Base-by-base conservation (phyloP, 2,888 invertebrate species). In the Hymenopus coronatus region DNA sequence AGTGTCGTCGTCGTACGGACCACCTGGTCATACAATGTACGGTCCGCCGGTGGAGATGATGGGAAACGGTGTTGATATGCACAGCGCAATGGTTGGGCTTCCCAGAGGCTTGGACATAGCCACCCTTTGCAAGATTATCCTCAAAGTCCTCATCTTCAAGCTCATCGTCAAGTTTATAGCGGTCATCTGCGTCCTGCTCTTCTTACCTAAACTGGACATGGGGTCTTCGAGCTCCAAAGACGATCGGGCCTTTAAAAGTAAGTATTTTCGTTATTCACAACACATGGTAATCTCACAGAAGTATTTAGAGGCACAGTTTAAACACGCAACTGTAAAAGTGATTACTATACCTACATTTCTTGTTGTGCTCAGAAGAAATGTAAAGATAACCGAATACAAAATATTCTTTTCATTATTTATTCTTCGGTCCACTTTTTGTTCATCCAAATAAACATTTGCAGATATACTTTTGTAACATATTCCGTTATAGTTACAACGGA, bases 121-220 rank as follows among this genome's bases (percentile, higher is more conserved):
- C 33, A 90, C 91, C 7, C 84, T 91, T n/a, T 90, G 91, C 40
- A 97, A 97, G 93, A 95, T 97, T 89, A 92, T 97, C 89, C 93
- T 97, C 81, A 97, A 97, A 92, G 92, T 97, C 88, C 93, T 97
- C 7, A 96, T 97, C 91, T 97, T 97, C 92, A 97, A 97, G 93
- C 96, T 97, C 93, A 95, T 97, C 88, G 96, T 97, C 89, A 97
- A 97, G 91, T 97, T 97, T 93, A 95, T 97, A 83, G 97, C 96
- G 0, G 94, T 97, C 8, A 95, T 97, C 91, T 97, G 96, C 92
- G 94, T 97, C 92, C 93, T 97, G 91, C 93, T 97, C 88, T 97
- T 97, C 92, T 95, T 97, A 91, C 97, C 97, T 0, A 96, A 96
- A 92, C 92, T 96, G 30, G 94, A 95, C 28, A 82, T 82, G 14